phyloP scores from a whole-genome alignment of 2,888 invertebrate species.

The Tetragnatha montana region DNA sequence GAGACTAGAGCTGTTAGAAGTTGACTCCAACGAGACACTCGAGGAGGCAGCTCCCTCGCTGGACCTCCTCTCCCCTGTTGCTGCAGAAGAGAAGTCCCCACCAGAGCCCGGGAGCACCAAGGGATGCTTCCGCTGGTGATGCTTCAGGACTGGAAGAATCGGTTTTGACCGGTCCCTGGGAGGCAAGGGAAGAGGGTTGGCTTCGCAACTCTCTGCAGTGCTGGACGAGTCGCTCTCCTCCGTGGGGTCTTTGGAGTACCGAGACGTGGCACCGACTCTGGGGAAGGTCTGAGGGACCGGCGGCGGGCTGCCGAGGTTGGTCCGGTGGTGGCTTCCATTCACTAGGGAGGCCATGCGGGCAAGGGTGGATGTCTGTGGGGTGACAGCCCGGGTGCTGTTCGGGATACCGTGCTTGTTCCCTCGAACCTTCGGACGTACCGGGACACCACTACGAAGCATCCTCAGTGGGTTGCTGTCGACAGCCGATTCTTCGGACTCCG shows the following conservation, averaged over 20 bases:
- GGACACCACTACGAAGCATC: slow-evolving; percentile 80
- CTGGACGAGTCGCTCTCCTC: slow-evolving; percentile 64
- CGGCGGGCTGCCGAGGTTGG: slow-evolving; percentile 61
- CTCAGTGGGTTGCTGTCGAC: slow-evolving; percentile 81
- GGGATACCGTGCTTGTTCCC: slow-evolving; percentile 78
- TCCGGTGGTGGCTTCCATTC: slow-evolving; percentile 42
- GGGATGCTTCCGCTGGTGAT: slow-evolving; percentile 88
- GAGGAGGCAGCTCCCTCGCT: slow-evolving; percentile 57
- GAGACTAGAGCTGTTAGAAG: slow-evolving; percentile 65
- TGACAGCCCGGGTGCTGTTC: slow-evolving; percentile 60
- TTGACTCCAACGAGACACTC: slow-evolving; percentile 23
- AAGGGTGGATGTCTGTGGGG: slow-evolving; percentile 71
- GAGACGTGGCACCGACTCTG: slow-evolving; percentile 40
- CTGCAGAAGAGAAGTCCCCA: neutral
- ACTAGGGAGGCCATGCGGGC: slow-evolving; percentile 67
- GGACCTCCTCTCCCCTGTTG: slow-evolving; percentile 41
- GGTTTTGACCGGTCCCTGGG: slow-evolving; percentile 84
- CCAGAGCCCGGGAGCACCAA: slow-evolving; percentile 82
- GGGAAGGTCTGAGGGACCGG: slow-evolving; percentile 63
- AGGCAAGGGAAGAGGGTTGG: slow-evolving; percentile 86
- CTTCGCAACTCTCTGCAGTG: slow-evolving; percentile 72
- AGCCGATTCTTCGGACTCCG: slow-evolving; percentile 76
- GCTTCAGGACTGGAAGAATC: slow-evolving; percentile 80
- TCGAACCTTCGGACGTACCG: slow-evolving; percentile 79
- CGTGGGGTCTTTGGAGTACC: slow-evolving; percentile 46